Percentiles rank a stretch among this genome's conserved stretches.
Conservation (phyloP, 2,888 invertebrate species). For the Xiphydria camelus region DNA sequence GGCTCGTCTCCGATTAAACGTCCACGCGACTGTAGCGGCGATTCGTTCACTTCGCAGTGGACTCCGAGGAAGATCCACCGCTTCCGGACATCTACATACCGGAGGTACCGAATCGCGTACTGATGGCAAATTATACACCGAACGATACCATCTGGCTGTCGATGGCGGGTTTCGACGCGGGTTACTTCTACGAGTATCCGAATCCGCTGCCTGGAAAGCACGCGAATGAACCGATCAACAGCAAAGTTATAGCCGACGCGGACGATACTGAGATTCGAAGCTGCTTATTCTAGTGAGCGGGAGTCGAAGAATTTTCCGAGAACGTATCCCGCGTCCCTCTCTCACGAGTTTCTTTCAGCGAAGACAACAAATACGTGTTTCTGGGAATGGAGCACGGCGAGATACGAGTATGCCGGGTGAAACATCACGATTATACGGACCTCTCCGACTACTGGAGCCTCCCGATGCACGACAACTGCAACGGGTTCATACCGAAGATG, state of each 20-base stretch:
- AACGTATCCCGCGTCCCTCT: no score
- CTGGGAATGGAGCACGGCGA: slow-evolving; percentile 67
- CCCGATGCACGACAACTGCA: slow-evolving; percentile 75
- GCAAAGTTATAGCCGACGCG: slow-evolving; percentile 60
- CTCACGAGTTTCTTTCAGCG: slow-evolving; percentile 54
- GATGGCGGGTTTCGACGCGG: slow-evolving; percentile 69
- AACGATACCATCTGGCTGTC: slow-evolving; percentile 65
- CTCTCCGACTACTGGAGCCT: slow-evolving; percentile 69
- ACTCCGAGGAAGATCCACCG: slow-evolving; percentile 63
- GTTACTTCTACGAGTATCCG: slow-evolving; percentile 67
- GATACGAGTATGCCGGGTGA: slow-evolving; percentile 62
- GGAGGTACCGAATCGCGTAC: slow-evolving; percentile 62
- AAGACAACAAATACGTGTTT: slow-evolving; percentile 60
- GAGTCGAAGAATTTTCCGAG: no score
- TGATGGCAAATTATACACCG: slow-evolving; percentile 62
- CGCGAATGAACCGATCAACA: slow-evolving; percentile 56
- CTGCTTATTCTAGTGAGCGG: slow-evolving; percentile 62
- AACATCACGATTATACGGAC: slow-evolving; percentile 60
- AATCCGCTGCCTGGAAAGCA: slow-evolving; percentile 21
- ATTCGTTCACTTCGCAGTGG: slow-evolving; percentile 58
- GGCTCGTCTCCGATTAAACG: no score
- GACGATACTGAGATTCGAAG: slow-evolving; percentile 65
- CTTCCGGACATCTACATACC: slow-evolving; percentile 61
- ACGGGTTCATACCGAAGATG: slow-evolving; percentile 69
- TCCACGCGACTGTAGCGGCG: no score